Evolutionary conservation across 1,140 invertebrate genomes (phyloP).

Genomic region (Ephestia elutella): DNA sequence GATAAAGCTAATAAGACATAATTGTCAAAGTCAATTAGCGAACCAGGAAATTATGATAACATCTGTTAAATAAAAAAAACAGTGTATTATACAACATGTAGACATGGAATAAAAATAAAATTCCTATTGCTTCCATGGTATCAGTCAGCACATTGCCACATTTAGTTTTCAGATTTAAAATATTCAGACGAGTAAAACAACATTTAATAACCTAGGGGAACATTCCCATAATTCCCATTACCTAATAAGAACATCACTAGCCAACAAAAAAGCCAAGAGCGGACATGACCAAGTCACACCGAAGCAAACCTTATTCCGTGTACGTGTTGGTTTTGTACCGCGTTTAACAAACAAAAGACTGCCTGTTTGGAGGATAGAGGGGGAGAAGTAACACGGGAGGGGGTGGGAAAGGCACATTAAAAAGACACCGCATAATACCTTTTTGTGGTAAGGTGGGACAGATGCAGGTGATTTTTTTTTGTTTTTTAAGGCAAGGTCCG

Average conservation of each 20-base stretch:
- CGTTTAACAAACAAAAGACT: constrained; percentile 63
- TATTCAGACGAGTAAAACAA: too few relatives aligned
- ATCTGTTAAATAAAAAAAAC: too few relatives aligned
- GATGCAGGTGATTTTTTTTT: constrained; percentile 22
- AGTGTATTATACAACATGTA: too few relatives aligned
- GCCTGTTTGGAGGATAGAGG: constrained; percentile 33
- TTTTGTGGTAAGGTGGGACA: constrained; percentile 39
- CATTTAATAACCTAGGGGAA: too few relatives aligned
- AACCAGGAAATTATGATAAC: too few relatives aligned
- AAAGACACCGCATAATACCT: constrained; percentile 49
- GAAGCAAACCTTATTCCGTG: constrained; percentile 33
- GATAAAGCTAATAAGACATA: too few relatives aligned
- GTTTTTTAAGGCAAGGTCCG: constrained; percentile 12
- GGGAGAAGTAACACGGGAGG: constrained; percentile 18
- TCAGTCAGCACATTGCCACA: too few relatives aligned
- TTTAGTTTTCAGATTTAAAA: too few relatives aligned
- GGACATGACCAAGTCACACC: constrained; percentile 14
- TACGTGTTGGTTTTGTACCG: constrained; percentile 56
- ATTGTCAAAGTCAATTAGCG: too few relatives aligned
- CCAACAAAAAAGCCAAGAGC: constrained; percentile 17
- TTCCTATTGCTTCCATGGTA: too few relatives aligned
- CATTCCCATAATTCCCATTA: background rate
- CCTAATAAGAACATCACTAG: background rate
- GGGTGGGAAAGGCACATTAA: constrained; percentile 37
- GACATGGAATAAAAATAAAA: too few relatives aligned